Conservation (phyloP, 1,140 invertebrate genomes). For the Eupristina koningsbergeri region DNA sequence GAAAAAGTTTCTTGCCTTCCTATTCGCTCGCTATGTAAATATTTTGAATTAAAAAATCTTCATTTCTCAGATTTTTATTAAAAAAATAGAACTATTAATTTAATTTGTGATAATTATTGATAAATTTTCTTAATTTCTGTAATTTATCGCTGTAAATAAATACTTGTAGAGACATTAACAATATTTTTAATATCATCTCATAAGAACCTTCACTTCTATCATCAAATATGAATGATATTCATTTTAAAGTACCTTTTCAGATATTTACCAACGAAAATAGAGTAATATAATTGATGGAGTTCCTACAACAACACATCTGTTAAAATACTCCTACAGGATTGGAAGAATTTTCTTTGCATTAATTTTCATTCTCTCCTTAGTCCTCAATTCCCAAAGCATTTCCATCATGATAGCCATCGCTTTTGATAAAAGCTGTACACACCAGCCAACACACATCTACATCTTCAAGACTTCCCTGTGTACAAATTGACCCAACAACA, state of each 20-base stretch:
- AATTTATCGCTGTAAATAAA: no score
- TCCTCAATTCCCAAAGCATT: not conserved
- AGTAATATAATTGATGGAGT: no score
- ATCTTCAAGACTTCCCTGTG: not conserved
- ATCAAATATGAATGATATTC: no score
- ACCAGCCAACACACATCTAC: not conserved
- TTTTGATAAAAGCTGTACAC: not conserved
- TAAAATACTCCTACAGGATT: not conserved
- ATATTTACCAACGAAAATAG: no score
- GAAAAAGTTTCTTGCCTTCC: not conserved
- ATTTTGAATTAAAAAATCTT: not conserved
- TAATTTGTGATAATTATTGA: no score
- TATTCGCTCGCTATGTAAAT: not conserved
- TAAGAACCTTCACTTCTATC: no score
- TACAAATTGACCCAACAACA: constrained; percentile 2
- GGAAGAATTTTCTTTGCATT: not conserved
- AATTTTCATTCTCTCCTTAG: not conserved
- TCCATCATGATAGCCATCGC: not conserved
- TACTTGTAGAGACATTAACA: no score
- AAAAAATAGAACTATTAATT: no score
- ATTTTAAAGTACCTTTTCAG: no score
- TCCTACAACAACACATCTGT: not conserved
- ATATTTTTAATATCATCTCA: no score
- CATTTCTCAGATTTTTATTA: not conserved
- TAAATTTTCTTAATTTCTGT: no score